Evolutionary conservation across 2,888 invertebrate genomes (phyloP), one percentile per base, ranked within the genome.

Genomic region (Spisula solida): DNA sequence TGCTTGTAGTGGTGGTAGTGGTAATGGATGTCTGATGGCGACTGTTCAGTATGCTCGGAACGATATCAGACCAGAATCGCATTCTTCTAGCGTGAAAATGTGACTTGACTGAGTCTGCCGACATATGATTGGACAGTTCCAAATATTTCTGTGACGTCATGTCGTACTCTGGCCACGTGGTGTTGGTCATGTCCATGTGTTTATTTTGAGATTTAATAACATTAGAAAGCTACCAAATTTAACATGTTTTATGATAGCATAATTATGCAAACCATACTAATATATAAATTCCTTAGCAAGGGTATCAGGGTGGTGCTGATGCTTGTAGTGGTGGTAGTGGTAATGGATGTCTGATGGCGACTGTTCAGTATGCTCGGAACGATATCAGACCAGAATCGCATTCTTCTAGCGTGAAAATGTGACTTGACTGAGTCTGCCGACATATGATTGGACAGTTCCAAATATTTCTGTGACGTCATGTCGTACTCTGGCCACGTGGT

Each of bases 401-500:
- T 48, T 51, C 81, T 81, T 18, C 48, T 81, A 25, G 81, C n/a
- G 51, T 81, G n/a, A 20, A 81, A 81, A 41, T 41, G 29, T 12
- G 48, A 25, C 25, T 25, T 48, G 2, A 51, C 81, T 25, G 81
- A 81, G 48, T 48, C 12, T 51, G 81, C 29, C 25, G 81, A 81
- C 81, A 81, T 81, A 29, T 81, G 81, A 81, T 81, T 51, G 48
- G 81, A 81, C 29, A 81, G 1, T 16, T 51, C 18, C 29, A 81
- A 48, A 25, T 81, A 81, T 14, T 51, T n/a, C 25, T 51, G 81
- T n/a, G 81, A 81, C 51, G 81, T 81, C 51, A 51, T 81, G 16
- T 48, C 51, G 51, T 81, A 81, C 51, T 48, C 51, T 29, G 81
- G 81, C 81, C 81, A 81, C 81, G 81, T 51, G n/a, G 81, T 81